phyloP scores from a whole-genome alignment of 2,888 invertebrate genomes.

The Melinaea marsaeus region DNA sequence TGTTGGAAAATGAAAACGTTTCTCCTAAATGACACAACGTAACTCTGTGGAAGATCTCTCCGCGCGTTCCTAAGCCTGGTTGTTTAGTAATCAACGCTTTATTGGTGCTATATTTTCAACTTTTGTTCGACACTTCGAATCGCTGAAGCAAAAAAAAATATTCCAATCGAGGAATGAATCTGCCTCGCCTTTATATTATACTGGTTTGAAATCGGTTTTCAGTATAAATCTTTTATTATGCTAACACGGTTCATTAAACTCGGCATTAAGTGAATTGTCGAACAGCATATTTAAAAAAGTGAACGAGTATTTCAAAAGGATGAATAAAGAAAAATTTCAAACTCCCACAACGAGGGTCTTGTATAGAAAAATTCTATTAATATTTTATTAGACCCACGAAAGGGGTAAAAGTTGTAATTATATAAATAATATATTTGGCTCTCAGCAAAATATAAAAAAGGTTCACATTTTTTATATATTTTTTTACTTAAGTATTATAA shows the following conservation, averaged over 20 bases:
- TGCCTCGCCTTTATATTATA: constrained; percentile 62
- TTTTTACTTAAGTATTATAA: too few species aligned
- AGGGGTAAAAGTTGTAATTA: constrained; percentile 3
- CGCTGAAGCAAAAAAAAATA: constrained; percentile 53
- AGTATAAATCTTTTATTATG: constrained; percentile 76
- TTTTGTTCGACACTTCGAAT: constrained; percentile 39
- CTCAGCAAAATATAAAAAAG: not conserved
- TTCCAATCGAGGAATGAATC: constrained; percentile 45
- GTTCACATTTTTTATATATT: not conserved
- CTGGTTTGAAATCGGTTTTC: constrained; percentile 69
- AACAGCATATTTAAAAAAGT: constrained; percentile 71
- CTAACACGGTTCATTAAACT: constrained; percentile 75
- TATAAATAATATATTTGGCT: not conserved
- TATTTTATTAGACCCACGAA: constrained; percentile 17
- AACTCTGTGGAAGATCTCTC: constrained; percentile 34
- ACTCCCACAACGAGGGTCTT: constrained; percentile 42
- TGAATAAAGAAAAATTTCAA: constrained; percentile 47
- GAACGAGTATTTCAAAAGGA: constrained; percentile 64
- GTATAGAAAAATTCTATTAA: constrained; percentile 46
- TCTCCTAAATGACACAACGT: constrained; percentile 26
- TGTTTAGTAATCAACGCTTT: constrained; percentile 47
- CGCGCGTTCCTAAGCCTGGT: constrained; percentile 39
- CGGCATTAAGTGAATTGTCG: constrained; percentile 76
- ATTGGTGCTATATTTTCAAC: constrained; percentile 53
- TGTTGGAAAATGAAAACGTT: constrained; percentile 30